Percentiles rank a stretch among this genome's conserved stretches.
These are phyloP conservation scores for Artemisiospiza belli DNA, from an alignment of 2,113 vertebrate genomes.

Conservation along the genomic window DNA sequence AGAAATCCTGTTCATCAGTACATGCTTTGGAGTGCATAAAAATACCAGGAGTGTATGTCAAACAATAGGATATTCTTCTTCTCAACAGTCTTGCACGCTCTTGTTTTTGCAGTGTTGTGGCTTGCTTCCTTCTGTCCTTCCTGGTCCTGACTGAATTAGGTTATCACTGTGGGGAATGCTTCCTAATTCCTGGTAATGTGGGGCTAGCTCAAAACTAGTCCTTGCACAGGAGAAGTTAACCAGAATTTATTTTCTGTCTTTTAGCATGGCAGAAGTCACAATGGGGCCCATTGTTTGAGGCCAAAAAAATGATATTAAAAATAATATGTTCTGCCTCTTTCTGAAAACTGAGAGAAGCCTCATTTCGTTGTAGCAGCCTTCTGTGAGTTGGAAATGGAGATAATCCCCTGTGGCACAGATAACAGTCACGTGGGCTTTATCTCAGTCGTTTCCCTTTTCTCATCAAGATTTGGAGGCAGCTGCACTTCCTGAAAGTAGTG, in stretches of 20 bases:
- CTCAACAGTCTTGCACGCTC: fast-evolving
- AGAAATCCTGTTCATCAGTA: not conserved
- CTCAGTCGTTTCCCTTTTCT: not conserved
- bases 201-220: not conserved
- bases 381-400: not conserved
- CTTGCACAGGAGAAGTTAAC: not conserved
- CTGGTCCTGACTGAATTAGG: not conserved
- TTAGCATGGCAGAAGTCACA: not conserved
- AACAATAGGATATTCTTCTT: not conserved
- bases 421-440: not conserved
- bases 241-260: not conserved
- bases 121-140: not conserved
- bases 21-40: not conserved
- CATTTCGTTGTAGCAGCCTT: not conserved
- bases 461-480: not conserved
- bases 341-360: not conserved
- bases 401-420: not conserved
- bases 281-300: not conserved
- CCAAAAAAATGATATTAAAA: not conserved
- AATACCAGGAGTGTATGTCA: not conserved
- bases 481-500: not conserved
- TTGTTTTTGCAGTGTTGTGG: not conserved
- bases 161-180: not conserved
- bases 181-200: not conserved
- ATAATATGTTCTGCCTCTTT: not conserved